Percentiles rank a stretch among this genome's conserved stretches.
phyloP scores from a whole-genome alignment of 2,888 invertebrate species.

The Chydorus sphaericus region DNA sequence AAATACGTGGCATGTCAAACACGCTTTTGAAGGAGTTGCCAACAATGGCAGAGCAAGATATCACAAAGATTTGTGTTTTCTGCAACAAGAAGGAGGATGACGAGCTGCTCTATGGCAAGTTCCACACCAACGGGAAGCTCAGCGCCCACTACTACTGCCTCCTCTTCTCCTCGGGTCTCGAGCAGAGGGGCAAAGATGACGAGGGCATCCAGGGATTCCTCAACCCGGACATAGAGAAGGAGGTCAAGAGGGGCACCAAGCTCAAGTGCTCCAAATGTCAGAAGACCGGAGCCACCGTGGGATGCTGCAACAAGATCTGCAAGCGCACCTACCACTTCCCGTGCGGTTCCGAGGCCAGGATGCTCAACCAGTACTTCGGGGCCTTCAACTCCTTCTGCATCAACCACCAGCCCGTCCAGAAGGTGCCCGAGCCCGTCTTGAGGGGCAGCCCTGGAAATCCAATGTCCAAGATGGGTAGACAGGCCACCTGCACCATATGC shows the following conservation, averaged over 20 bases:
- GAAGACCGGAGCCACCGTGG: slow-evolving; percentile 49
- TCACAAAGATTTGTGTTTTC: not conserved
- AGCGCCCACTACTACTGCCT: slow-evolving; percentile 60
- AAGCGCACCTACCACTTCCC: slow-evolving; percentile 54
- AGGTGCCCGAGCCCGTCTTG: slow-evolving; percentile 27
- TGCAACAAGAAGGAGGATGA: slow-evolving; percentile 9
- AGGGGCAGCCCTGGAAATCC: no score
- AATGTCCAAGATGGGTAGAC: no score
- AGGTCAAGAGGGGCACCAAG: slow-evolving; percentile 44
- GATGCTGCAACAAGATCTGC: slow-evolving; percentile 49
- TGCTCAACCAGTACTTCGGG: slow-evolving; percentile 46
- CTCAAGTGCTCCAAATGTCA: slow-evolving; percentile 55
- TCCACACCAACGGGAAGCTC: slow-evolving; percentile 30
- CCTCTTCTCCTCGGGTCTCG: slow-evolving; percentile 50
- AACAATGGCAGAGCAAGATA: no score
- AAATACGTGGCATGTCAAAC: no score
- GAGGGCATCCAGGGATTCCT: slow-evolving; percentile 62
- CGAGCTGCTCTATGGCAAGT: slow-evolving; percentile 13
- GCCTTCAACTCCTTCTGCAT: slow-evolving; percentile 47
- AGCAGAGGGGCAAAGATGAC: slow-evolving; percentile 48
- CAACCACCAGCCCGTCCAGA: slow-evolving; percentile 42
- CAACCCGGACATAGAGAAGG: slow-evolving; percentile 47
- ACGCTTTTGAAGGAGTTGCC: not conserved
- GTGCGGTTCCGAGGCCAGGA: slow-evolving; percentile 49
- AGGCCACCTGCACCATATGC: slow-evolving; percentile 11